Evolutionary conservation across 2,888 invertebrate species (phyloP), one percentile per base, ranked within the genome.

Genomic region (Diadegma fenestrale): DNA sequence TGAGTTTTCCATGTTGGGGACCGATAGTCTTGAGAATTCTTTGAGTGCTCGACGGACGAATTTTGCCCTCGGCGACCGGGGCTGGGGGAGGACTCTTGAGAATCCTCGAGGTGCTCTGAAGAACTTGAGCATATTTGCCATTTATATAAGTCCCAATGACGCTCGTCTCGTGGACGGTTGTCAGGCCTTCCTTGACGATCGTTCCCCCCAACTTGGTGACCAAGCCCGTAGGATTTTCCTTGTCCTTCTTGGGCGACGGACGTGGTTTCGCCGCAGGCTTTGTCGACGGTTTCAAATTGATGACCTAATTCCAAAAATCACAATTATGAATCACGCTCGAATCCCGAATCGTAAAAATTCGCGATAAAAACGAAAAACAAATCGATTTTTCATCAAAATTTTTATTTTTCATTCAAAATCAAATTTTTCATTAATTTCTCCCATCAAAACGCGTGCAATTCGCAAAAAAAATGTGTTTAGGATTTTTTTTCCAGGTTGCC

Each of bases 141-240:
- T 97, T 97, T 90, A 98, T 97, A 92, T 96, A 97, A 4, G 98
- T 98, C 37, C 98, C 97, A 89, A 98, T 97, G n/a, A 98, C 97
- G 92, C 97, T 97, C 0, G 98, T 98, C 94, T 98, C 98, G 91
- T 97, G 97, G 7, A 98, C 96, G 0, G 98, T 98, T 6, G 98
- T 98, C 2, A 96, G 94, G 1, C 98, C 98, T 90, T 97, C 97
- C 92, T 96, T 97, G 5, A 98, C 96, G 80, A 97, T 96, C 6
- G 97, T 98, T 30, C 98, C 98, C 63, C 97, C 97, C 75, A 98
- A 95, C 90, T 97, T 97, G 7, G 98, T 97, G 0, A 98, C 97
- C 79, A 98, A 94, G 6, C 98, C 98, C 1, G 97, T 95, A 0
- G 97, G 97, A 92, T 96, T 97, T 84, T 96, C 95, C 41, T 96